A percentile compares a stretch with the other conserved stretches of the same genome.
Evolutionary conservation across 2,113 vertebrate genomes (phyloP).

Genomic region (Macroglossus sobrinus): DNA sequence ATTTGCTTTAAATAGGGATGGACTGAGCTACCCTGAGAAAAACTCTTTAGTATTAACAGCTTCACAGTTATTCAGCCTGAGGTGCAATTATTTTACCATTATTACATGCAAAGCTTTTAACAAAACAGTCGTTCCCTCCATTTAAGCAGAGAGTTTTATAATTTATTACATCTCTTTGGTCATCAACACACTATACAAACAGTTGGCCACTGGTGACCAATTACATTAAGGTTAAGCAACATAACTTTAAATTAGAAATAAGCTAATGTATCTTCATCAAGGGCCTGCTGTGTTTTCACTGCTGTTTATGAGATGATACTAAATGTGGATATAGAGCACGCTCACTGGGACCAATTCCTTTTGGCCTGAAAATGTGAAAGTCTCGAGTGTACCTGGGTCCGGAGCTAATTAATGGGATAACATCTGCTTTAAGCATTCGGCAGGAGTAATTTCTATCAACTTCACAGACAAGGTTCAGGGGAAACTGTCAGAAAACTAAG

Average conservation of each 20-base stretch:
- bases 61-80: constrained; percentile 77
- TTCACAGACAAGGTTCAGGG: constrained; percentile 78
- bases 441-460: constrained; percentile 83
- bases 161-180: constrained; percentile 83
- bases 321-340: constrained; percentile 86
- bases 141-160: constrained; percentile 82
- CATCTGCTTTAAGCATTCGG: constrained; percentile 87
- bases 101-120: constrained; percentile 82
- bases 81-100: constrained; percentile 87
- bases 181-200: constrained; percentile 87
- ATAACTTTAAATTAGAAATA: constrained; percentile 87
- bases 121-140: constrained; percentile 78
- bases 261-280: constrained; percentile 87
- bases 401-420: constrained; percentile 90
- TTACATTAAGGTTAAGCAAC: constrained; percentile 89
- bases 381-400: constrained; percentile 84
- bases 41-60: constrained; percentile 79
- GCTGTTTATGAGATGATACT: constrained; percentile 89
- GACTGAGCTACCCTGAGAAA: constrained; percentile 68
- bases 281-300: constrained; percentile 84
- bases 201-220: constrained; percentile 93
- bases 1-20: constrained; percentile 66
- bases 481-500: constrained; percentile 83
- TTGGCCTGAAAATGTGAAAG: constrained; percentile 85
- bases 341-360: constrained; percentile 90